Conservation (phyloP, 2,113 vertebrate genomes). For the Petaurus breviceps region DNA sequence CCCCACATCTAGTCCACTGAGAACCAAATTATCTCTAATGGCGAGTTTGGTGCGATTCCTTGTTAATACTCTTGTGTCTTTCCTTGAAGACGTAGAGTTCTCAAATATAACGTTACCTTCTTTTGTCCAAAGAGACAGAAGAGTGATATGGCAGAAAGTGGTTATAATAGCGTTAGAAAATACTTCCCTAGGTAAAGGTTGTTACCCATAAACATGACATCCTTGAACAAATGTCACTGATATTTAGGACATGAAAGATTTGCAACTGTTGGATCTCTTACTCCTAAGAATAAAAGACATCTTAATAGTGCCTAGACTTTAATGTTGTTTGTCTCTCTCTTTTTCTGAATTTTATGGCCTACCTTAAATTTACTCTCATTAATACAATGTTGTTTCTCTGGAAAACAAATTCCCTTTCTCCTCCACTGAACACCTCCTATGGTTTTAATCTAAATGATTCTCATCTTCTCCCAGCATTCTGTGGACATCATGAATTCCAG, state of each 20-base stretch:
- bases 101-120: slow-evolving; percentile 5
- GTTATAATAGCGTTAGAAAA: slow-evolving; percentile 39
- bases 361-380: not conserved
- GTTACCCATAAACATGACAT: not conserved
- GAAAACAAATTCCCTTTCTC: slow-evolving; percentile 9
- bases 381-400: not conserved
- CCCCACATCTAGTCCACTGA: not conserved
- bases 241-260: slow-evolving; percentile 35
- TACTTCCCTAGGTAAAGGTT: slow-evolving; percentile 17
- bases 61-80: slow-evolving; percentile 17
- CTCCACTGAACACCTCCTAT: not conserved
- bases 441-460: not conserved
- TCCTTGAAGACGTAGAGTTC: not conserved
- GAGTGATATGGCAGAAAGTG: slow-evolving; percentile 1
- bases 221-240: slow-evolving; percentile 10
- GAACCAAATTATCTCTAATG: slow-evolving; percentile 23
- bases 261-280: not conserved
- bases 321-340: not conserved
- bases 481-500: slow-evolving; percentile 10
- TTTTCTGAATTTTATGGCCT: not conserved
- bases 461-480: slow-evolving; percentile 29
- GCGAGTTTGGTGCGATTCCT: slow-evolving; percentile 16
- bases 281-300: not conserved
- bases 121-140: slow-evolving; percentile 14
- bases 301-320: not conserved